phyloP scores from a whole-genome alignment of 2,113 vertebrate genomes.

The Boulengeromyrus knoepffleri region DNA sequence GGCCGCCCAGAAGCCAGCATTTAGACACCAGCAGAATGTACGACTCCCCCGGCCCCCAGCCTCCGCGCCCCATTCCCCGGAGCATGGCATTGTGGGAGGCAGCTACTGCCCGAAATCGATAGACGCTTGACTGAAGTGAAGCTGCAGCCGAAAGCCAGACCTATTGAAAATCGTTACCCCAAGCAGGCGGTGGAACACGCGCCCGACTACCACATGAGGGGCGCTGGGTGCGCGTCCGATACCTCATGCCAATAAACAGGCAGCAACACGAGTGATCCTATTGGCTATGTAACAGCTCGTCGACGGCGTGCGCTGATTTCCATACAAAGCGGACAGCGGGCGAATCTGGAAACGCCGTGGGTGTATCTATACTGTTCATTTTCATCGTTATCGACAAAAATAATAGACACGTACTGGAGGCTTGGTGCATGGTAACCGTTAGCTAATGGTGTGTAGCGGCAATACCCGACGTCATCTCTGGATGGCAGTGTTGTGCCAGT shows the following conservation, averaged over 20 bases:
- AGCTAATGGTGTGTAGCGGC: conserved; percentile 12
- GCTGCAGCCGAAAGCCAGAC: conserved; percentile 55
- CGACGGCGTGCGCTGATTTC: neutral
- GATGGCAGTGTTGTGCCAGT: conserved; percentile 60
- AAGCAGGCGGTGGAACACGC: neutral
- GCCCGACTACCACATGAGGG: neutral
- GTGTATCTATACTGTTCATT: neutral
- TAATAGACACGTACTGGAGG: neutral
- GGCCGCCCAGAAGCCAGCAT: neutral
- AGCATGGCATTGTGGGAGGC: neutral
- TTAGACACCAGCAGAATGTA: neutral
- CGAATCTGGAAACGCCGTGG: neutral
- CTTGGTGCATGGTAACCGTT: neutral
- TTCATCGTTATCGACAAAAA: neutral
- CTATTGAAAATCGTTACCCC: conserved; percentile 63
- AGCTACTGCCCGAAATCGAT: neutral
- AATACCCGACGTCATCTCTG: conserved; percentile 33
- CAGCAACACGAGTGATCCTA: neutral
- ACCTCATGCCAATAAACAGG: neutral
- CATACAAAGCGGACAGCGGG: neutral
- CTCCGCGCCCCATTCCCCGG: neutral
- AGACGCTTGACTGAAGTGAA: conserved; percentile 31
- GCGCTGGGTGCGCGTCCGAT: neutral
- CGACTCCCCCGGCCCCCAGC: neutral
- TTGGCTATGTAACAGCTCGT: neutral